phyloP scores from a whole-genome alignment of 2,113 vertebrate species.

The Sphyrna mokarran region DNA sequence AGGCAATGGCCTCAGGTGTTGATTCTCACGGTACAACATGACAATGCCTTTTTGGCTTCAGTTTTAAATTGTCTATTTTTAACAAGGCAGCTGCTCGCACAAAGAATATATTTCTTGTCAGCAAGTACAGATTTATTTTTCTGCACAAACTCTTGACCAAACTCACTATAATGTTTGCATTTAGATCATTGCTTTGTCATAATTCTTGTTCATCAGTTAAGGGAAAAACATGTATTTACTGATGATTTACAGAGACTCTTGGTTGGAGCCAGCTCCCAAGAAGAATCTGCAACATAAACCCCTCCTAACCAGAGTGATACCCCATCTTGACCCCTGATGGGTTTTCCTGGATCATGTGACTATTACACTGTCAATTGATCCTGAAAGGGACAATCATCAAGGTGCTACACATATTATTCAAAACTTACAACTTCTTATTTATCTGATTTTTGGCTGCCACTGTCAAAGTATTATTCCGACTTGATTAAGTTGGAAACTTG shows the following conservation, averaged over 20 bases:
- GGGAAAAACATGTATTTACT: too few species aligned
- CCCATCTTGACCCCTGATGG: too few species aligned
- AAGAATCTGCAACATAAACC: too few species aligned
- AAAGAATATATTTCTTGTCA: not conserved
- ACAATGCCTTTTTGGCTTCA: constrained; percentile 17
- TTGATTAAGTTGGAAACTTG: not conserved
- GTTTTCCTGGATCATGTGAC: too few species aligned
- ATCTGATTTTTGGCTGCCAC: not conserved
- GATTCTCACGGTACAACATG: not conserved
- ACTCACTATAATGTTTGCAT: not conserved
- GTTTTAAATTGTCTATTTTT: not conserved
- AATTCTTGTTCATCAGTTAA: too few species aligned
- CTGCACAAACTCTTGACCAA: not conserved
- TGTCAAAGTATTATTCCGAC: not conserved
- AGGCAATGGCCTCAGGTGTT: not conserved
- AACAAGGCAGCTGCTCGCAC: not conserved
- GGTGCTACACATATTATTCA: not conserved
- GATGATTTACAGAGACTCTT: too few species aligned
- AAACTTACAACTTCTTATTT: too few species aligned
- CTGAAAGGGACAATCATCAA: too few species aligned
- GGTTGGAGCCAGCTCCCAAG: too few species aligned
- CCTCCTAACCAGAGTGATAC: too few species aligned
- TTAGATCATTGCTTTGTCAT: not conserved
- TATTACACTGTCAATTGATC: too few species aligned
- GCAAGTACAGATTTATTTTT: not conserved